Percentiles rank a stretch among this genome's conserved stretches.
These are phyloP conservation scores for Orientallactaga bullata DNA, from an alignment of 2,113 vertebrate genomes.

Conservation along the genomic window DNA sequence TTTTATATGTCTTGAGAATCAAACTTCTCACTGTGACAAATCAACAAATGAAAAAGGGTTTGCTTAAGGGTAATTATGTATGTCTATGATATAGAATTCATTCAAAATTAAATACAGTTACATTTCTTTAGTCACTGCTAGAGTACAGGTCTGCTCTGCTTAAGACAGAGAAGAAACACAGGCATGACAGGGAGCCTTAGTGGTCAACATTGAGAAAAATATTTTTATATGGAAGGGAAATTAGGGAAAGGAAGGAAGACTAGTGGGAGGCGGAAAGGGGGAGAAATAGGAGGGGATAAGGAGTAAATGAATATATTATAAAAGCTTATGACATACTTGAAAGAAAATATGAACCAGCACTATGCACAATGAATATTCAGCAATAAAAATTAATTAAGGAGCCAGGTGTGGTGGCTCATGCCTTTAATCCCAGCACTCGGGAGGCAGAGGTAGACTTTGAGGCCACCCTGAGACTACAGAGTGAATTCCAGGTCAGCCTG, in stretches of 20 bases:
- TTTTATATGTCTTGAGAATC: conserved; percentile 31
- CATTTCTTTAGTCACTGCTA: background rate
- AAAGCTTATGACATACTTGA: background rate
- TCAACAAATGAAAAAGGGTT: conserved; percentile 35
- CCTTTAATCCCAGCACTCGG: no score
- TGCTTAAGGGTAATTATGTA: conserved; percentile 32
- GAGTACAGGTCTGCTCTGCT: background rate
- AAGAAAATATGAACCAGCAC: background rate
- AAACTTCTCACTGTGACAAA: conserved; percentile 34
- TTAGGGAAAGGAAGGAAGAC: no score
- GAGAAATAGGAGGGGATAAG: no score
- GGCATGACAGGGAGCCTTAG: background rate
- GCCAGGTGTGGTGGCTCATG: no score
- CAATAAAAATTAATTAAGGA: no score
- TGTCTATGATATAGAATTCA: background rate
- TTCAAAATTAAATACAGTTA: conserved; percentile 40
- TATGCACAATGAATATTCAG: no score
- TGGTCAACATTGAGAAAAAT: background rate
- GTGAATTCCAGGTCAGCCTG: no score
- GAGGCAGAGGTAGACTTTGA: no score
- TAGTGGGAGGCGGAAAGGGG: no score
- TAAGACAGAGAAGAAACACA: background rate
- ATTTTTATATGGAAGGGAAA: no score
- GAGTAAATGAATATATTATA: no score
- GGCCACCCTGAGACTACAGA: no score